Evolutionary conservation across 2,888 invertebrate genomes (phyloP).

Genomic region (Andrena dorsata): DNA sequence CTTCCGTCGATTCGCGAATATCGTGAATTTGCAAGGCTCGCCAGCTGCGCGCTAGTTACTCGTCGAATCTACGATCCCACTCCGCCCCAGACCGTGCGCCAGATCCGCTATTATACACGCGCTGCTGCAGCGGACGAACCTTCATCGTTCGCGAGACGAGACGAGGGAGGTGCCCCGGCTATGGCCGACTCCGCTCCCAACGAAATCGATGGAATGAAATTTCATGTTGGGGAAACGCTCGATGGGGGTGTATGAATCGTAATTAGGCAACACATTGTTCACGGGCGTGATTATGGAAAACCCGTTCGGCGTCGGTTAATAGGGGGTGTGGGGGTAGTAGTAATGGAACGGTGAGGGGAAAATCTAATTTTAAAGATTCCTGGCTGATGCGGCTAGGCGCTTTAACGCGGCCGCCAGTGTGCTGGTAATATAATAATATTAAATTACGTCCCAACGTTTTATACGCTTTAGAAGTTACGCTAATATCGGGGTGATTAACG

Average conservation of each 20-base stretch:
- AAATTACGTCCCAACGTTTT: constrained; percentile 55
- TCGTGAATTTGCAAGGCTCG: constrained; percentile 71
- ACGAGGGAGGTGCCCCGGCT: not conserved
- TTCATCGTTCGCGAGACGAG: not conserved
- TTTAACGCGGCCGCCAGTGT: constrained; percentile 28
- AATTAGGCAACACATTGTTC: constrained; percentile 11
- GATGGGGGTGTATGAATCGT: constrained; percentile 1
- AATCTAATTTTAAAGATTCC: constrained; percentile 62
- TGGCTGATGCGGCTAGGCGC: constrained; percentile 33
- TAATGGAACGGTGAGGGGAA: constrained; percentile 33
- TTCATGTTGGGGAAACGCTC: not conserved
- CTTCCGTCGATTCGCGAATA: constrained; percentile 74
- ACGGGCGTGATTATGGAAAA: constrained; percentile 4
- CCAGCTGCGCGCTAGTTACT: constrained; percentile 74
- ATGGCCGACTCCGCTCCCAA: constrained; percentile 7
- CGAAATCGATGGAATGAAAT: constrained; percentile 25
- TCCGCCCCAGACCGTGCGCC: constrained; percentile 42
- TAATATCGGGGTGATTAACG: constrained; percentile 61
- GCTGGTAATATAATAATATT: constrained; percentile 55
- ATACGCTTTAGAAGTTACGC: constrained; percentile 42
- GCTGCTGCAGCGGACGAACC: constrained; percentile 34
- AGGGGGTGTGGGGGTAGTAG: not conserved
- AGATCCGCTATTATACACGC: constrained; percentile 42
- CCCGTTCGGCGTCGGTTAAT: not conserved
- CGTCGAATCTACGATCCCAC: constrained; percentile 64